Evolutionary conservation across 2,888 invertebrate species (phyloP).

Genomic region (Rotaria macrura): DNA sequence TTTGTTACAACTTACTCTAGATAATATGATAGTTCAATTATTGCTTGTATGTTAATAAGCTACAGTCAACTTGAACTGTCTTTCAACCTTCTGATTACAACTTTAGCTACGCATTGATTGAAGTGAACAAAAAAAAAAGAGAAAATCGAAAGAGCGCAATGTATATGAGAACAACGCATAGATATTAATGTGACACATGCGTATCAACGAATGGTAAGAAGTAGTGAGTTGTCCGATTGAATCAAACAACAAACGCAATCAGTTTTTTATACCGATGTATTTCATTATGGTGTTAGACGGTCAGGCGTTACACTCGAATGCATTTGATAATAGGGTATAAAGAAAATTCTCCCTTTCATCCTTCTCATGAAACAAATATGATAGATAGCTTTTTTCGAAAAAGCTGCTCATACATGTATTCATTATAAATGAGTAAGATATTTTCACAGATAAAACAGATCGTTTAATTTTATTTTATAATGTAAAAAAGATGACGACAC

Average conservation of each 20-base stretch:
- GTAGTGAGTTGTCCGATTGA: neutral
- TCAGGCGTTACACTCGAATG: conserved; percentile 4
- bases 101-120: neutral
- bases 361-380: neutral
- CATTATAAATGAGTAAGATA: neutral
- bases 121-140: neutral
- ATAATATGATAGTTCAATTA: neutral
- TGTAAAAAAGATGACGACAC: neutral
- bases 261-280: neutral
- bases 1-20: neutral
- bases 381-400: neutral
- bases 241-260: conserved; percentile 8
- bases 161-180: neutral
- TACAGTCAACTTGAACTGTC: neutral
- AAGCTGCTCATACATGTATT: neutral
- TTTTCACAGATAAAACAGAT: neutral
- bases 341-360: neutral
- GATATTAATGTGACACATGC: neutral
- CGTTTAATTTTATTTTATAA: neutral
- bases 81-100: neutral
- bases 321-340: neutral
- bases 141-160: neutral
- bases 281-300: neutral
- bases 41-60: neutral
- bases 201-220: neutral